Percentiles rank a stretch among this genome's conserved stretches.
Evolutionary conservation across 2,888 invertebrate species (phyloP).

Genomic region (Drosophila anomelani): DNA sequence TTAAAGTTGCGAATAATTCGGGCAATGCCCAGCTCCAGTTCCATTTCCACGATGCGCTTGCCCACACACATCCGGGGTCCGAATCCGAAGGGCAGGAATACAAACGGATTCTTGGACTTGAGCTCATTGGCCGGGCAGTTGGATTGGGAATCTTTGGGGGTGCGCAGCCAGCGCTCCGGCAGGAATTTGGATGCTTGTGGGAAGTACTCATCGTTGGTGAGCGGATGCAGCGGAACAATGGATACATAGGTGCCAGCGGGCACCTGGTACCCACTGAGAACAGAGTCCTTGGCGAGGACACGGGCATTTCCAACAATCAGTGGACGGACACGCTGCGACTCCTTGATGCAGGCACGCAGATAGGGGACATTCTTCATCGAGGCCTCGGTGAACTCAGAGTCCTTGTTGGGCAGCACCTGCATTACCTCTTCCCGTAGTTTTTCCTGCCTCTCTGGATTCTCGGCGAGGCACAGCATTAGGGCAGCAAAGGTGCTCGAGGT

Average conservation of each 20-base stretch:
- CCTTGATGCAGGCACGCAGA: conserved; percentile 90
- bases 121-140: conserved; percentile 89
- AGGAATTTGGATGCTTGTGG: conserved; percentile 87
- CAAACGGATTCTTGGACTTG: conserved; percentile 75
- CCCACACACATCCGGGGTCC: conserved; percentile 90
- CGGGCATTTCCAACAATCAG: conserved; percentile 87
- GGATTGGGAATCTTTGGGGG: conserved; percentile 81
- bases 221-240: conserved; percentile 87
- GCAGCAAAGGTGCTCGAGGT: no score
- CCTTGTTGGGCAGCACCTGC: conserved; percentile 83
- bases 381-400: conserved; percentile 84
- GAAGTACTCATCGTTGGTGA: conserved; percentile 87
- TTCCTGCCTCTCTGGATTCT: conserved; percentile 88
- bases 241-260: conserved; percentile 89
- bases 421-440: conserved; percentile 87
- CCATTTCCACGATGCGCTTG: conserved; percentile 90
- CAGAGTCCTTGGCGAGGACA: conserved; percentile 86
- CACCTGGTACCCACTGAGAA: conserved; percentile 87
- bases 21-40: conserved; percentile 87
- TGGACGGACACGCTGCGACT: conserved; percentile 88
- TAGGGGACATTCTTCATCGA: conserved; percentile 86
- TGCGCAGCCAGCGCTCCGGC: conserved; percentile 90
- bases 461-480: conserved; percentile 85
- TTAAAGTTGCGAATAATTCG: conserved; percentile 81
- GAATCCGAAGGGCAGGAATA: conserved; percentile 88